Evolutionary conservation across 2,797 vertebrate genomes (phyloP), one percentile per base, ranked within the genome.

Genomic region (Falco rusticolus): DNA sequence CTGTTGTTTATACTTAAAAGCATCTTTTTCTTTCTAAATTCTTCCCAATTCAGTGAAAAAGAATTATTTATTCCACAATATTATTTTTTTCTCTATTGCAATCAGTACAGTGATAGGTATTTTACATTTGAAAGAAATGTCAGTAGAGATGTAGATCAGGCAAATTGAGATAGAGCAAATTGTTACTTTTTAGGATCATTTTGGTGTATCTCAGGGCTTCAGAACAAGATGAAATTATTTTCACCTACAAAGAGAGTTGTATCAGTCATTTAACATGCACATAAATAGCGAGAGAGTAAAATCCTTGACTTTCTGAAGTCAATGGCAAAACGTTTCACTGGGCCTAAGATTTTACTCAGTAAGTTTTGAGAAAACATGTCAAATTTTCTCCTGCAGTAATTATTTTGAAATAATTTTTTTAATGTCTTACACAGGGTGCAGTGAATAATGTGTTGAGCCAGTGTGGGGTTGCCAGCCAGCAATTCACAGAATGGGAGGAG

Each of bases 41-140:
- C 45, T 81, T 88, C 15, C 14, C 47, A 76, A 24, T 45, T 88
- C 66, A 61, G 12, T 70, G 43, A 65, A 51, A 72, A 84, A 45
- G 1, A 86, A 61, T 53, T 60, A 56, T 91, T 92, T 92, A 84
- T 81, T 83, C 45, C 13, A 14, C 33, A 86, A 41, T 39, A 76
- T 41, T 53, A 41, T 60, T 84, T 94, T 76, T 83, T 72, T 50
- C 20, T 9, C 6, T 82, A 47, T 72, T 91, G 64, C 57, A 82
- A 76, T 85, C 76, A 83, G 43, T 80, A 53, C 28, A 37, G 57
- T 29, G 60, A 56, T 33, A 14, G 48, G 60, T 91, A 60, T 70
- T 87, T 93, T 85, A 50, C 7, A n/a, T 87, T 82, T 91, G 76
- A 94, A 94, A 91, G 48, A 83, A 37, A 88, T 91, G 91, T 92